phyloP scores from a whole-genome alignment of 1,140 invertebrate genomes.

The Caerostris darwini region DNA sequence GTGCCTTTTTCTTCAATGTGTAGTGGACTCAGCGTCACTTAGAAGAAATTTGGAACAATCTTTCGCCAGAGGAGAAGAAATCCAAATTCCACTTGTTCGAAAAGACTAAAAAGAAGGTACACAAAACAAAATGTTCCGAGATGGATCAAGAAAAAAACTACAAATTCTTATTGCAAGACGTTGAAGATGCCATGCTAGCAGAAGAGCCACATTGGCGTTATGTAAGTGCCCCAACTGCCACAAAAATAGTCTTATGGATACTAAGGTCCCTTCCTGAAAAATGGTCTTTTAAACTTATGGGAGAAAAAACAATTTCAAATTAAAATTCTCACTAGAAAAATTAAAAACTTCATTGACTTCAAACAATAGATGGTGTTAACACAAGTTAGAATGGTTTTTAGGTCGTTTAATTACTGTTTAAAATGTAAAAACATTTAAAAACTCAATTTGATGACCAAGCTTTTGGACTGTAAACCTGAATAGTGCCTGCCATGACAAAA shows the following conservation, averaged over 20 bases:
- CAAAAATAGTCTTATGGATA: background rate
- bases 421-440: no score
- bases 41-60: constrained; percentile 66
- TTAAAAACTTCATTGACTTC: background rate
- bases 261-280: constrained; percentile 19
- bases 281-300: constrained; percentile 11
- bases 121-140: background rate
- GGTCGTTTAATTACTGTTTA: no score
- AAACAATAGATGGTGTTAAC: background rate
- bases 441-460: no score
- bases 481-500: no score
- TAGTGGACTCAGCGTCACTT: constrained; percentile 59
- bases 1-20: background rate
- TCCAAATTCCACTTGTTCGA: constrained; percentile 12
- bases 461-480: no score
- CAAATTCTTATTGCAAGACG: background rate
- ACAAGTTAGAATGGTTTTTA: no score
- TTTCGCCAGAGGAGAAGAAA: constrained; percentile 36
- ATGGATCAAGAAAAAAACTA: constrained; percentile 43
- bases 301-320: background rate
- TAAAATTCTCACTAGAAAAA: background rate
- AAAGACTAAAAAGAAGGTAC: background rate
- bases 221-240: constrained; percentile 15
- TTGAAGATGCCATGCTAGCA: constrained; percentile 70
- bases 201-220: constrained; percentile 68